A percentile compares a stretch with the other conserved stretches of the same genome.
Evolutionary conservation across 2,797 vertebrate genomes (phyloP).

Genomic region (Paguma larvata): DNA sequence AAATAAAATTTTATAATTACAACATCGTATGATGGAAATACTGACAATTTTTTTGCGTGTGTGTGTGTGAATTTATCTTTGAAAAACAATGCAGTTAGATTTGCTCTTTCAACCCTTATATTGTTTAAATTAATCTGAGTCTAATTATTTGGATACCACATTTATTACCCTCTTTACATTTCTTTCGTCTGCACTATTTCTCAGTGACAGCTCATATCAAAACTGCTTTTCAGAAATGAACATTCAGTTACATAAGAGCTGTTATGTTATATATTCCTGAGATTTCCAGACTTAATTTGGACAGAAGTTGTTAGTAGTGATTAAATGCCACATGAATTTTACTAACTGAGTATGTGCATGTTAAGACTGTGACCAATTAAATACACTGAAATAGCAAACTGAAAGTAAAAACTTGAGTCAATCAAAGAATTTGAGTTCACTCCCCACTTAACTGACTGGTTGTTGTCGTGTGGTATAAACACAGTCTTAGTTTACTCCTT

Average conservation of each 20-base stretch:
- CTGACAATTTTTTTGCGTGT: background rate
- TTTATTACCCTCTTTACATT: slow-evolving; percentile 46
- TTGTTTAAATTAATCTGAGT: slow-evolving; percentile 39
- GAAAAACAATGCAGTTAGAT: background rate
- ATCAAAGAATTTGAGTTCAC: slow-evolving; percentile 69
- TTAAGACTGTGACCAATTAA: slow-evolving; percentile 79
- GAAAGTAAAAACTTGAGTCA: slow-evolving; percentile 66
- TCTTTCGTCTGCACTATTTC: slow-evolving; percentile 51
- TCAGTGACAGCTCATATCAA: slow-evolving; percentile 56
- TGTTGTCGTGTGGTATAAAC: slow-evolving; percentile 77
- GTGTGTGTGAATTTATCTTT: background rate
- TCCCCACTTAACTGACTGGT: slow-evolving; percentile 61
- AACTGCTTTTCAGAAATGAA: slow-evolving; percentile 60
- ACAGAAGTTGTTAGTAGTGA: slow-evolving; percentile 62
- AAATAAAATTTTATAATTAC: background rate
- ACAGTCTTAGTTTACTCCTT: slow-evolving; percentile 73
- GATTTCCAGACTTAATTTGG: slow-evolving; percentile 40
- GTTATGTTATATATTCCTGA: slow-evolving; percentile 55
- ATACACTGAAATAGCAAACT: slow-evolving; percentile 70
- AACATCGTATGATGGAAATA: background rate
- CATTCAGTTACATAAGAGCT: background rate
- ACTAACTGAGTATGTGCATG: slow-evolving; percentile 44
- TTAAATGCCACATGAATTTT: slow-evolving; percentile 69
- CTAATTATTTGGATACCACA: slow-evolving; percentile 41
- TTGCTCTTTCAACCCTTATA: background rate